phyloP scores from a whole-genome alignment of 2,797 vertebrate species.

The Phataginus tetradactyla region DNA sequence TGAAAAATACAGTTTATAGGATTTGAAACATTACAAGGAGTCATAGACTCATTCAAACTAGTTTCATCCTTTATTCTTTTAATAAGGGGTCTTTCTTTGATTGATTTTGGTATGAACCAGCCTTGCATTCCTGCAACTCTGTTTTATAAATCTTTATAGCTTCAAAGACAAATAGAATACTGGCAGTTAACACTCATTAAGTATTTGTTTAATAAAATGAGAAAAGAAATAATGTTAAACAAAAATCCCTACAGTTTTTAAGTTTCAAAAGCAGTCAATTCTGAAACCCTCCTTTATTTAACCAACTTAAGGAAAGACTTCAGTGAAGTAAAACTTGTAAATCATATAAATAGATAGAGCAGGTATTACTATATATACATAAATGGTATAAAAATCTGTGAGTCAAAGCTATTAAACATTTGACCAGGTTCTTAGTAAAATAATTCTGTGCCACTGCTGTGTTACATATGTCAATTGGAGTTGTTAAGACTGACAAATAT shows the following conservation, averaged over 20 bases:
- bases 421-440: not conserved
- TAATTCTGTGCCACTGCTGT: not conserved
- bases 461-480: not conserved
- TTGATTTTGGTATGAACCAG: constrained; percentile 6
- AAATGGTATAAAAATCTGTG: not conserved
- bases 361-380: not conserved
- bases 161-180: not conserved
- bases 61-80: not conserved
- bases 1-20: not conserved
- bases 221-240: not conserved
- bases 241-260: not conserved
- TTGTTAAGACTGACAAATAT: not conserved
- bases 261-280: not conserved
- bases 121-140: not conserved
- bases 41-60: not conserved
- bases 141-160: not conserved
- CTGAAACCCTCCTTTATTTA: not conserved
- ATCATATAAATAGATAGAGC: not conserved
- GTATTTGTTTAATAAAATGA: constrained; percentile 39
- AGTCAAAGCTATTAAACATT: not conserved
- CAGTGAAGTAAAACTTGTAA: constrained; percentile 5
- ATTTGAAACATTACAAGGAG: not conserved
- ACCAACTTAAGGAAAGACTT: not conserved
- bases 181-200: not conserved
- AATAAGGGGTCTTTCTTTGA: not conserved